A percentile compares a stretch with the other conserved stretches of the same genome.
phyloP scores from a whole-genome alignment of 1,140 invertebrate species.

The Tetraneura akinire region DNA sequence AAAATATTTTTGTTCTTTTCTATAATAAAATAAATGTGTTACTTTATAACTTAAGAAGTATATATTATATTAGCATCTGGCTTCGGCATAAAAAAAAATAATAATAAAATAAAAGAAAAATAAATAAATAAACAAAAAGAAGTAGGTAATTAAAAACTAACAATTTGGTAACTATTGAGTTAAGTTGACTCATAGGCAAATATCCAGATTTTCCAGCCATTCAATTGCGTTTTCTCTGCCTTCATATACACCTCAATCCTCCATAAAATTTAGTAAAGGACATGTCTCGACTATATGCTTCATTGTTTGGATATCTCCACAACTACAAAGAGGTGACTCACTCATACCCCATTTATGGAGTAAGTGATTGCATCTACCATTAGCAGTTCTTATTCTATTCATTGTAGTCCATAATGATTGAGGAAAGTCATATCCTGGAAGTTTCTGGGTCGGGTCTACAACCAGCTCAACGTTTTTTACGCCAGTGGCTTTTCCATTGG shows the following conservation, averaged over 20 bases:
- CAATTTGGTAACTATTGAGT: slow-evolving; percentile 21
- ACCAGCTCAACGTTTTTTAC: neutral
- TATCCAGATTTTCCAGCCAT: slow-evolving; percentile 31
- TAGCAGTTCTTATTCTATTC: slow-evolving; percentile 25
- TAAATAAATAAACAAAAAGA: neutral
- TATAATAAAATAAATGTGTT: no score
- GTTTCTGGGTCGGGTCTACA: slow-evolving; percentile 27
- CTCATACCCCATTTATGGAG: slow-evolving; percentile 24
- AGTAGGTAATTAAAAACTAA: neutral
- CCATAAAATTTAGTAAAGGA: slow-evolving; percentile 12
- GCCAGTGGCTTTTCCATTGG: neutral
- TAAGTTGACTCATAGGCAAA: slow-evolving; percentile 23
- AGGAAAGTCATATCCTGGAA: slow-evolving; percentile 18
- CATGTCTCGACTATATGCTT: slow-evolving; percentile 22
- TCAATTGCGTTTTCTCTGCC: slow-evolving; percentile 3
- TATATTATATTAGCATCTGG: slow-evolving; percentile 5
- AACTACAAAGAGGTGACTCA: slow-evolving; percentile 30
- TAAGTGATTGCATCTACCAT: slow-evolving; percentile 23
- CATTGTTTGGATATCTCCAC: slow-evolving; percentile 35
- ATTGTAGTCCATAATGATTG: slow-evolving; percentile 20
- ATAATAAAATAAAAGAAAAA: neutral
- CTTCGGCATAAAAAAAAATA: neutral
- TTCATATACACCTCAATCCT: slow-evolving; percentile 11
- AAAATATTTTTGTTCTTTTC: no score
- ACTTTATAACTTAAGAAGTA: no score